phyloP scores from a whole-genome alignment of 2,797 vertebrate genomes.

The Galagoides demidoff region DNA sequence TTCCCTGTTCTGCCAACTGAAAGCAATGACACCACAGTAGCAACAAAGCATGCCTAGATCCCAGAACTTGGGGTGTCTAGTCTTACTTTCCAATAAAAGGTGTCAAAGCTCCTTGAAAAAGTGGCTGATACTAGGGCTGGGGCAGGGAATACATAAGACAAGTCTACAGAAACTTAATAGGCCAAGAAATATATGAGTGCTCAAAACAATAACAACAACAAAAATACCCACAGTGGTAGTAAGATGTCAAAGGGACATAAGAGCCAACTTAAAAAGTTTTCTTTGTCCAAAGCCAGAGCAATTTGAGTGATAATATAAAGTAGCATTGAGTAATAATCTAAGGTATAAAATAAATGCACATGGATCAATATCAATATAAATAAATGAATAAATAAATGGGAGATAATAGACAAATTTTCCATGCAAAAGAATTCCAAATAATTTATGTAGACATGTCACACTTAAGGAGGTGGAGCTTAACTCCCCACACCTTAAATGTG shows the following conservation, averaged over 20 bases:
- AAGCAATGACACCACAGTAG: background rate
- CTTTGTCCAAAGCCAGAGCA: background rate
- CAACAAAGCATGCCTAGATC: background rate
- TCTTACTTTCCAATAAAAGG: background rate
- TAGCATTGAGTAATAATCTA: background rate
- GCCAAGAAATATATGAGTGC: background rate
- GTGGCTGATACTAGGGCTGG: background rate
- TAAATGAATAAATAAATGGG: slow-evolving; percentile 11
- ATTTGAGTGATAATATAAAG: background rate
- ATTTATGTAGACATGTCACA: background rate
- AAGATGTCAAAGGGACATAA: background rate
- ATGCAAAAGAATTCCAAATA: background rate
- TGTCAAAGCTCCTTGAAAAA: slow-evolving; percentile 15
- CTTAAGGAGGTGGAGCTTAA: background rate
- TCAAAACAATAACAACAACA: background rate
- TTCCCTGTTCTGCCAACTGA: background rate
- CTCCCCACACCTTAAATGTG: background rate
- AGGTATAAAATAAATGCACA: slow-evolving; percentile 3
- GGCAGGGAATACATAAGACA: background rate
- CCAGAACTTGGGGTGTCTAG: background rate
- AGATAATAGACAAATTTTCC: background rate
- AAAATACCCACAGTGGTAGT: background rate
- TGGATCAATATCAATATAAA: background rate
- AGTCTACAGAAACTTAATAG: background rate
- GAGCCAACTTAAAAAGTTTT: background rate